Evolutionary conservation across 2,888 invertebrate genomes (phyloP).

Genomic region (Brenthis ino): DNA sequence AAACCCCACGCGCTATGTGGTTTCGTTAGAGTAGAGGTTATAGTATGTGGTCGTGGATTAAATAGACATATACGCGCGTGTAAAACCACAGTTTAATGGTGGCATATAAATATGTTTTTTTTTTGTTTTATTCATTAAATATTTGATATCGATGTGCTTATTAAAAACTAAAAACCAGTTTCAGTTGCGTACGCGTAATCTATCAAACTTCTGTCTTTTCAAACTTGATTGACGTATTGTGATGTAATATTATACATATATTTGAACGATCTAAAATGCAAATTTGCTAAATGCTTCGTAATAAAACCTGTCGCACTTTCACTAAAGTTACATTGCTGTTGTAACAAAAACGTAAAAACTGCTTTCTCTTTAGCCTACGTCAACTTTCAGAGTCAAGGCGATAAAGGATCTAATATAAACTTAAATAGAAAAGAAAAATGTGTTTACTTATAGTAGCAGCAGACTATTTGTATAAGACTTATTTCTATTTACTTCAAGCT

Average conservation of each 20-base stretch:
- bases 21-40: too few relatives aligned
- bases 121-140: too few relatives aligned
- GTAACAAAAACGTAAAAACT: slow-evolving; percentile 33
- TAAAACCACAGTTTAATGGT: too few relatives aligned
- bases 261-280: slow-evolving; percentile 21
- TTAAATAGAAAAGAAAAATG: slow-evolving; percentile 20
- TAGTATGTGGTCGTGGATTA: too few relatives aligned
- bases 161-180: too few relatives aligned
- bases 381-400: slow-evolving; percentile 26
- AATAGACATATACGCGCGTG: too few relatives aligned
- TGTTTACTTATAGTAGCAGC: slow-evolving; percentile 4
- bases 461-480: background rate
- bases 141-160: too few relatives aligned
- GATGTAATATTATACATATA: slow-evolving; percentile 8
- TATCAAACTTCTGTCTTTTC: too few relatives aligned
- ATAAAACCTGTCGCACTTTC: slow-evolving; percentile 35
- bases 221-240: background rate
- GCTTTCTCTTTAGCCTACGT: slow-evolving; percentile 35
- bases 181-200: too few relatives aligned
- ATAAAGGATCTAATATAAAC: slow-evolving; percentile 26
- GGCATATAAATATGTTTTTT: too few relatives aligned
- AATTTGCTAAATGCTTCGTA: slow-evolving; percentile 22
- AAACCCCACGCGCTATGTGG: too few relatives aligned
- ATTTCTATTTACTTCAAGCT: too few relatives aligned
- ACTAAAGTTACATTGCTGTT: slow-evolving; percentile 25